These are phyloP conservation scores for Sepioteuthis lessoniana DNA, from an alignment of 2,888 invertebrate species.

Conservation along the genomic window DNA sequence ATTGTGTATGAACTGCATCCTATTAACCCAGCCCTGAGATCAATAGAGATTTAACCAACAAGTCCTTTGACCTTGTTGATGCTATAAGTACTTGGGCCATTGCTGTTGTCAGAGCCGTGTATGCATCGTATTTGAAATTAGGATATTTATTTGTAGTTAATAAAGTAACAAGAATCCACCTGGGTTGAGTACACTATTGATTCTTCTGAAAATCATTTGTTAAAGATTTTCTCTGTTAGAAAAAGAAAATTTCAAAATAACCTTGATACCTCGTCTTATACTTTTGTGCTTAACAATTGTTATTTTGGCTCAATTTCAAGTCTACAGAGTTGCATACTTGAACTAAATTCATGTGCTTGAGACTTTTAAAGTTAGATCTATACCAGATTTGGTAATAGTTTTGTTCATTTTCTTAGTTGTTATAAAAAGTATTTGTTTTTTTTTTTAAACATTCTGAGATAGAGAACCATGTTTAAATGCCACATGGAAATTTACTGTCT, in stretches of 20 bases:
- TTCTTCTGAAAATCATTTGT: neutral
- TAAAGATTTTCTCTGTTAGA: neutral
- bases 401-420: too few relatives aligned
- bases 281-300: neutral
- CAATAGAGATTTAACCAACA: constrained; percentile 36
- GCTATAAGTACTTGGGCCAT: neutral
- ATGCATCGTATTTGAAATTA: neutral
- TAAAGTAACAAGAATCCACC: too few relatives aligned
- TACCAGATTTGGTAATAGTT: too few relatives aligned
- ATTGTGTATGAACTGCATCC: neutral
- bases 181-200: neutral
- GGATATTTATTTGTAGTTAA: too few relatives aligned
- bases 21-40: neutral
- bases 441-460: too few relatives aligned
- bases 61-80: constrained; percentile 39
- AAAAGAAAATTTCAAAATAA: neutral
- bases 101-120: neutral
- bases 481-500: too few relatives aligned
- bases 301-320: too few relatives aligned
- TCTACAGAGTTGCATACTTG: too few relatives aligned
- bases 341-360: too few relatives aligned
- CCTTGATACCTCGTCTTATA: neutral
- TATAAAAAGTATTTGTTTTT: too few relatives aligned
- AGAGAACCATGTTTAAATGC: too few relatives aligned
- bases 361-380: too few relatives aligned